Conservation (phyloP, 2,888 invertebrate species). For the Pristionchus exspectatus region DNA sequence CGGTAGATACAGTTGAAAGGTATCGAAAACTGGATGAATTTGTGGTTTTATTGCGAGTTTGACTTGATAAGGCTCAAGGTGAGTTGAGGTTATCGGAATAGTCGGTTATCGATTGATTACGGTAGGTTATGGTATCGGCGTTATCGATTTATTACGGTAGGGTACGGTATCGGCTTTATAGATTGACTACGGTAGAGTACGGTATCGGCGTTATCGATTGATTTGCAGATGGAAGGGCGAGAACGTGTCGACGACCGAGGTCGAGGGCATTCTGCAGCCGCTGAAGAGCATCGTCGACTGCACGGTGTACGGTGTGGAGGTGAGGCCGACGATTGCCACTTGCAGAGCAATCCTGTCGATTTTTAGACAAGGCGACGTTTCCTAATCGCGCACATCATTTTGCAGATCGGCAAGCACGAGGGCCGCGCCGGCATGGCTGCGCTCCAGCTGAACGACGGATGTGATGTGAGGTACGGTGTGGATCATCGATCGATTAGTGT, state of each 20-base stretch:
- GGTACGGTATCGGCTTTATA: neutral
- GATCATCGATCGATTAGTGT: neutral
- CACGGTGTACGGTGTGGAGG: slow-evolving; percentile 92
- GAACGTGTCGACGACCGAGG: slow-evolving; percentile 93
- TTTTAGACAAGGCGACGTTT: slow-evolving; percentile 1
- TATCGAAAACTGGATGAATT: neutral
- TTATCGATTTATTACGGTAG: slow-evolving; percentile 11
- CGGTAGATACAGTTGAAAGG: neutral
- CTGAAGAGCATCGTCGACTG: slow-evolving; percentile 89
- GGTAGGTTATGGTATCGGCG: neutral
- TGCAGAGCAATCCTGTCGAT: neutral
- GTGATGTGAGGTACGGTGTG: slow-evolving; percentile 71
- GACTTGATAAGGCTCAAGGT: neutral
- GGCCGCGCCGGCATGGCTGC: slow-evolving; percentile 96
- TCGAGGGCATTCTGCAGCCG: slow-evolving; percentile 93
- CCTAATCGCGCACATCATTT: neutral
- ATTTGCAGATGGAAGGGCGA: slow-evolving; percentile 73
- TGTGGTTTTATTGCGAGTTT: neutral
- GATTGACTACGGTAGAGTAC: neutral
- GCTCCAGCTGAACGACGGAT: slow-evolving; percentile 84
- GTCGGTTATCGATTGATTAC: neutral
- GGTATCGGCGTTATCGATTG: neutral
- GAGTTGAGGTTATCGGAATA: neutral
- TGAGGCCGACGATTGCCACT: slow-evolving; percentile 76
- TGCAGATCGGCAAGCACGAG: slow-evolving; percentile 80